Evolutionary conservation across 2,888 invertebrate genomes (phyloP).

Genomic region (Andrena flavipes): DNA sequence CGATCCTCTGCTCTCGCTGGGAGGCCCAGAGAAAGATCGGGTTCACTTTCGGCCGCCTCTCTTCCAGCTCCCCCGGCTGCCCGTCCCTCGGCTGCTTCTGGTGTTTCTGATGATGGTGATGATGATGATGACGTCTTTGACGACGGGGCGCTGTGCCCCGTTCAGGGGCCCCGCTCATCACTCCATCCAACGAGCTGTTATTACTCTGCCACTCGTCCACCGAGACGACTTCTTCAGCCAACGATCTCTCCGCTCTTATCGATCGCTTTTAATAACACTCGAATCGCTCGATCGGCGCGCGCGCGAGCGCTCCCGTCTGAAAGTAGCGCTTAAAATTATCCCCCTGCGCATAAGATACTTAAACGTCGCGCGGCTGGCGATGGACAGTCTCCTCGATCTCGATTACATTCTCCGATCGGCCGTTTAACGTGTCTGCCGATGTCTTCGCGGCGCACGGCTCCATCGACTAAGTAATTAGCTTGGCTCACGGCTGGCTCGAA

Average conservation of each 20-base stretch:
- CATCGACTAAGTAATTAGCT: slow-evolving; percentile 34
- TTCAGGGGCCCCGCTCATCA: slow-evolving; percentile 84
- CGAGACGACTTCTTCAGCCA: slow-evolving; percentile 53
- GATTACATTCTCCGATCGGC: slow-evolving; percentile 23
- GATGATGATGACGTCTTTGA: slow-evolving; percentile 81
- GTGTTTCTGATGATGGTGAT: slow-evolving; percentile 75
- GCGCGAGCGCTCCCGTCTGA: background rate
- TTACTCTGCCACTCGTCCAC: slow-evolving; percentile 71
- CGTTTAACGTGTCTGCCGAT: slow-evolving; percentile 2
- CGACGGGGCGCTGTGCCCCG: slow-evolving; percentile 83
- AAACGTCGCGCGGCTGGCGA: background rate
- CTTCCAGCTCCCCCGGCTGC: slow-evolving; percentile 81
- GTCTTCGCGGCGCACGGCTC: background rate
- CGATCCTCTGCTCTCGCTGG: slow-evolving; percentile 92
- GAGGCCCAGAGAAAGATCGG: slow-evolving; percentile 95
- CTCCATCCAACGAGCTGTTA: slow-evolving; percentile 82
- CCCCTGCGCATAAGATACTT: background rate
- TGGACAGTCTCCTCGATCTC: background rate
- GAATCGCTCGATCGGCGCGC: background rate
- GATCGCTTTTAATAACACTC: slow-evolving; percentile 1
- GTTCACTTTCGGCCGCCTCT: slow-evolving; percentile 89
- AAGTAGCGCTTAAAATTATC: background rate
- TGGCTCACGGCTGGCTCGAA: background rate
- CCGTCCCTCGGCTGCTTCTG: slow-evolving; percentile 64
- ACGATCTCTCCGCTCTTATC: slow-evolving; percentile 15